Evolutionary conservation across 2,888 invertebrate species (phyloP).

Genomic region (Notodonta dromedarius): DNA sequence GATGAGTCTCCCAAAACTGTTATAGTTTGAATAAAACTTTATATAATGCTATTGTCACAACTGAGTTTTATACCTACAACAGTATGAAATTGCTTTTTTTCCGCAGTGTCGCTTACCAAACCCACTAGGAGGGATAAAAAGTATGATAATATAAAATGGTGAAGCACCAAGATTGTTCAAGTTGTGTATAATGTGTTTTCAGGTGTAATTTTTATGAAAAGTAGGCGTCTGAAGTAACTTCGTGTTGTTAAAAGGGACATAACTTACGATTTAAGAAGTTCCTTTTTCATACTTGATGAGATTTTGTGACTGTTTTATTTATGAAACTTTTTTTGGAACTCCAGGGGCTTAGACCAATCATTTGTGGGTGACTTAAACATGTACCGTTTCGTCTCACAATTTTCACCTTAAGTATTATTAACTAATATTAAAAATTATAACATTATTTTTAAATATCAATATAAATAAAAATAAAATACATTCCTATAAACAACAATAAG

Average conservation of each 20-base stretch:
- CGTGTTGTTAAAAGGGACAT: conserved; percentile 29
- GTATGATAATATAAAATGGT: conserved; percentile 43
- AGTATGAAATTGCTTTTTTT: conserved; percentile 44
- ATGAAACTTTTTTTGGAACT: too few relatives aligned
- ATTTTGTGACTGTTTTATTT: too few relatives aligned
- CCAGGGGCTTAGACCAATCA: too few relatives aligned
- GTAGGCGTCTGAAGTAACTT: conserved; percentile 34
- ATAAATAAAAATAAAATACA: too few relatives aligned
- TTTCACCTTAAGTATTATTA: too few relatives aligned
- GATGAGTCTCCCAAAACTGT: conserved; percentile 53
- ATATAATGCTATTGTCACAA: conserved; percentile 15
- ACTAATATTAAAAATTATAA: too few relatives aligned
- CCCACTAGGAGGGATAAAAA: conserved; percentile 36
- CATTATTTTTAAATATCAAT: too few relatives aligned
- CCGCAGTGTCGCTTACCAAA: conserved; percentile 36
- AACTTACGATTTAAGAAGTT: conserved; percentile 36
- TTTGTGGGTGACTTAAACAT: too few relatives aligned
- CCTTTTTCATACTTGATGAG: conserved; percentile 3
- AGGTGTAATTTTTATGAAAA: conserved; percentile 44
- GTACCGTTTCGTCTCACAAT: too few relatives aligned
- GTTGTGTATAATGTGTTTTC: conserved; percentile 42
- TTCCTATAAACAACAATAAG: too few relatives aligned
- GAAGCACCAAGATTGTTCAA: conserved; percentile 29
- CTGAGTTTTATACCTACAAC: conserved; percentile 36
- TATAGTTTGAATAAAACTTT: conserved; percentile 53